Base-by-base conservation (phyloP, 2,888 invertebrate species). In the Aphodius sticticus region DNA sequence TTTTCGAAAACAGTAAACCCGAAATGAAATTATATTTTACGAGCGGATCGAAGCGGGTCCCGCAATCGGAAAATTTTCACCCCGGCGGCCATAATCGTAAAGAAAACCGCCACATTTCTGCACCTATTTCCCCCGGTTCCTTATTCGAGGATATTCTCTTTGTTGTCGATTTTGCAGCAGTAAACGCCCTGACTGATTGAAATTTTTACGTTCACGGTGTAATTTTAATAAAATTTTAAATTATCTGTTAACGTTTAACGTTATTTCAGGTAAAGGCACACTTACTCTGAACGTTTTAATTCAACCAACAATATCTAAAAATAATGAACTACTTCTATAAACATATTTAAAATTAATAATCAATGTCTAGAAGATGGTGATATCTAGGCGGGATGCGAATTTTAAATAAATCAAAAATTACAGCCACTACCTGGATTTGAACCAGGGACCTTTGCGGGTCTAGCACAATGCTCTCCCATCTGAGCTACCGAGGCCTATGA, bases 11-110 rank as follows among this genome's bases (percentile, higher is more conserved):
- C 83, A 83, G 82, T 83, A 83, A 83, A 83, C 81, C 82, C 81
- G 81, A 83, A 84, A 84, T 84, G 83, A 83, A 84, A 84, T 84
- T 84, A 83, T 83, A 83, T 83, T 84, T 84, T 84, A 84, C 80
- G 71, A 76, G 16, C 15, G 69, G 74, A 35, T 75, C 69, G 78
- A 37, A 69, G 26, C 69, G 53, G 72, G 76, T 71, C 74, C 75
- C 79, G 79, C 77, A 77, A 80, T 35, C 76, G 69, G 78, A 69
- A 80, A 74, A 80, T 80, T 80, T 77, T 80, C 71, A 76, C 80
- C 77, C 77, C 82, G 81, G 78, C 81, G 79, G 81, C 82, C 81
- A 83, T 83, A 83, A 82, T 82, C 82, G 83, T 84, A 84, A 84
- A 83, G 82, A 82, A 77, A 74, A 74, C 74, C 74, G 35, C 37